phyloP scores from a whole-genome alignment of 2,888 invertebrate genomes.

The Leistus spinibarbis region DNA sequence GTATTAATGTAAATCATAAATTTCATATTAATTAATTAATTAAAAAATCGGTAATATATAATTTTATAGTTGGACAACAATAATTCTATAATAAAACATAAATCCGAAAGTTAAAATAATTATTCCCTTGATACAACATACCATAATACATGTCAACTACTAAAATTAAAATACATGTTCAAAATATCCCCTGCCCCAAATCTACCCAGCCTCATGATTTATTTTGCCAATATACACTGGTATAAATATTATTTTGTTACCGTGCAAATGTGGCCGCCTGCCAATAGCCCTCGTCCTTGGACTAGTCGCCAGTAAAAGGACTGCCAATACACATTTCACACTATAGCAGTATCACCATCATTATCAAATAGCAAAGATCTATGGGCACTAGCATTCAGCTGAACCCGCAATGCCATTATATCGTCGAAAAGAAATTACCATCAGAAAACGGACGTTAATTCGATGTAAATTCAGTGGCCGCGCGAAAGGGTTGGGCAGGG shows the following conservation, averaged over 20 bases:
- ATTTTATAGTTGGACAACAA: background rate
- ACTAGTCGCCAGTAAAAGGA: background rate
- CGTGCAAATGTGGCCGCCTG: background rate
- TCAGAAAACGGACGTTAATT: constrained; percentile 38
- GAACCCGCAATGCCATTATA: constrained; percentile 19
- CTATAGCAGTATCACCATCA: constrained; percentile 35
- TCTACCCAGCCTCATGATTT: background rate
- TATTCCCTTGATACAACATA: background rate
- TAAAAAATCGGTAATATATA: background rate
- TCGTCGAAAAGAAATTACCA: constrained; percentile 39
- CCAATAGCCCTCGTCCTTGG: constrained; percentile 8
- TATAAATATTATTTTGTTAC: background rate
- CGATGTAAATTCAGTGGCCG: constrained; percentile 37
- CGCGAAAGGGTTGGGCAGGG: constrained; percentile 18
- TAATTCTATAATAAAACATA: background rate
- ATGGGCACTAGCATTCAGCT: constrained; percentile 20
- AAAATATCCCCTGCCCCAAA: background rate
- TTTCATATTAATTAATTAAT: background rate
- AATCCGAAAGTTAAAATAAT: background rate
- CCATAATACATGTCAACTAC: background rate
- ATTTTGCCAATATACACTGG: background rate
- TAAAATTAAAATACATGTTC: background rate
- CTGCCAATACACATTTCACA: constrained; percentile 10
- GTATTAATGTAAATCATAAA: background rate
- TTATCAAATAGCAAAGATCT: constrained; percentile 31